Conservation (phyloP, 35 echinoderm and acorn worm species). For the Patiria miniata region DNA sequence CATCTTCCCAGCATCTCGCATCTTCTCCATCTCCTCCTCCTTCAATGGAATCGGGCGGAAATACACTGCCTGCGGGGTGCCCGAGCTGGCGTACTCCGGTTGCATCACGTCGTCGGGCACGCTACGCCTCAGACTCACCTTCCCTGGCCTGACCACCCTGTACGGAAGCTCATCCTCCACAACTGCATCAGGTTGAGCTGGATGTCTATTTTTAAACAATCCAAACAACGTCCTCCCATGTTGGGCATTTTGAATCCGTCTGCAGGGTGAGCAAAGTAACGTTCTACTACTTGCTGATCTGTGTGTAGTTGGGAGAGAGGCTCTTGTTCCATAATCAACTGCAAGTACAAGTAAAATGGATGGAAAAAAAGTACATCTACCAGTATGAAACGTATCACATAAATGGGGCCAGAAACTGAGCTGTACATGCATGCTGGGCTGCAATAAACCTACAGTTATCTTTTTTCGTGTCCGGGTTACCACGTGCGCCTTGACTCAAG, state of each 20-base stretch:
- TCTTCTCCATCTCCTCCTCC: constrained; percentile 47
- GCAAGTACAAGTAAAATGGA: too few species aligned
- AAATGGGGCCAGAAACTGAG: too few species aligned
- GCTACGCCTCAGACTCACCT: constrained; percentile 53
- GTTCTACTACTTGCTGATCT: not conserved
- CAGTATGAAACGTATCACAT: too few species aligned
- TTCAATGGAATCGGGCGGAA: constrained; percentile 39
- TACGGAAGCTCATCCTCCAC: constrained; percentile 20
- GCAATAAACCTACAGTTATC: too few species aligned
- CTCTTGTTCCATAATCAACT: too few species aligned
- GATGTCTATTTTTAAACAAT: constrained; percentile 35
- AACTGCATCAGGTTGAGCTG: constrained; percentile 10
- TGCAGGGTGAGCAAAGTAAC: not conserved
- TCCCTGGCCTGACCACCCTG: constrained; percentile 30
- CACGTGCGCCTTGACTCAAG: too few species aligned
- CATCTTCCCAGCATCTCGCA: constrained; percentile 60
- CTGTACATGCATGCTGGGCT: too few species aligned
- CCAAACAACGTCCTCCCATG: constrained; percentile 48
- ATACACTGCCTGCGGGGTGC: not conserved
- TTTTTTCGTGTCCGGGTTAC: too few species aligned
- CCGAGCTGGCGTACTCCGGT: constrained; percentile 71
- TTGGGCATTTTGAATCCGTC: not conserved
- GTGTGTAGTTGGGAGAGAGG: not conserved
- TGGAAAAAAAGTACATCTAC: too few species aligned
- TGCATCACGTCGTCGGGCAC: constrained; percentile 55